Base-by-base conservation (phyloP, 2,797 vertebrate genomes). In the Brachyalestes nurse region DNA sequence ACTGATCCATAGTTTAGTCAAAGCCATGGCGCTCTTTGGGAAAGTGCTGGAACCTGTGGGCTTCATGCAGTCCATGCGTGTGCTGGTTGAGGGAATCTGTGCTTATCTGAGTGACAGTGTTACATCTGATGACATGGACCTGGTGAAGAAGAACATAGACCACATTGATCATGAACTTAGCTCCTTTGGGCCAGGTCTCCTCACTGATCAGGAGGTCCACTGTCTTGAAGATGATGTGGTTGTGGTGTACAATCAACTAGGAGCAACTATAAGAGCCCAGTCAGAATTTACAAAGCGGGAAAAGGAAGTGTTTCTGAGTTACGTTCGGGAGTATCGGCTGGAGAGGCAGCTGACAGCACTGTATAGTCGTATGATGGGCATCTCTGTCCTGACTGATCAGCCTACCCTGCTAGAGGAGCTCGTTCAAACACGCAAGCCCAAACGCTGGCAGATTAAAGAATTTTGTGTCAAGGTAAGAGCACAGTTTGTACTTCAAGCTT, bases 31-130 rank as follows among this genome's bases (percentile, higher is more conserved):
- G 0, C 89, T 93, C 77, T 94, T 94, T 80, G 91, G 91, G 21
- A 94, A 93, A 86, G 88, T 92, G 47, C 86, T 94, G 83, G 93
- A 94, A 83, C 93, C 93, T 4, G 92, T 91, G 45, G 92, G 90
- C 79, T 94, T 91, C 87, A 92, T 94, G 87, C 93, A 94, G 82
- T 90, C 93, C 23, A 86, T 93, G 79, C 92, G 90, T 66, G 89
- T 92, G 2, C 67, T 93, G 62, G 92, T 92, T 0, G 85, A 93
- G 78, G 90, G 90, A 0, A 84, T 91, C 57, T 92, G 89, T 67
- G 88, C 92, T 25, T 92, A 92, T 64, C 84, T 94, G 64, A 90
- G 87, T 0, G 91, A 91, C 16, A 84, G 74, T 1, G 89, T 90
- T 60, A 84, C 87, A 1, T 57, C 86, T 0, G 93, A 95, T 38